Evolutionary conservation across 2,113 vertebrate genomes (phyloP).

Genomic region (Lipotes vexillifer): DNA sequence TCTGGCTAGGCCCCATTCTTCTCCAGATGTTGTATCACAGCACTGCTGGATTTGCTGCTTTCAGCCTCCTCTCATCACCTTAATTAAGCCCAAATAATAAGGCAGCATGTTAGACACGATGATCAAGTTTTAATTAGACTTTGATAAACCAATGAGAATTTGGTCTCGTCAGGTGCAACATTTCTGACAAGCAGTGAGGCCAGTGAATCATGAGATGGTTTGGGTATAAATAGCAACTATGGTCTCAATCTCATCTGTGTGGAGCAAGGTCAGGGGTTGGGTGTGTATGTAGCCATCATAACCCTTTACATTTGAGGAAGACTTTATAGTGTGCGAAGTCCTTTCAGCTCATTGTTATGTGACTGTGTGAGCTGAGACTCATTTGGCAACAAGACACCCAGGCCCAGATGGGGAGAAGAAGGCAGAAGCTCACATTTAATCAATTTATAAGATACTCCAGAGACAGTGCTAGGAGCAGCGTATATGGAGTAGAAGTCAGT

Average conservation of each 20-base stretch:
- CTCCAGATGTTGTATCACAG: slow-evolving; percentile 56
- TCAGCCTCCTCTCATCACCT: slow-evolving; percentile 54
- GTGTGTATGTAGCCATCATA: not conserved
- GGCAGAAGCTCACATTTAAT: not conserved
- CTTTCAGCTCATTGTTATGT: not conserved
- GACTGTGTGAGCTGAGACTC: not conserved
- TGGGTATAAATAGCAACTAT: slow-evolving; percentile 55
- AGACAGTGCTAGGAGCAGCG: not conserved
- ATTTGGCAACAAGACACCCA: not conserved
- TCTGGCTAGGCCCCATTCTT: slow-evolving; percentile 49
- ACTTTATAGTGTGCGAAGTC: not conserved
- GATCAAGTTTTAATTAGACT: slow-evolving; percentile 74
- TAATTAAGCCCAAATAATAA: slow-evolving; percentile 72
- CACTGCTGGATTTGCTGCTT: slow-evolving; percentile 38
- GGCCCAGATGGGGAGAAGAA: slow-evolving; percentile 41
- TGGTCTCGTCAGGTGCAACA: slow-evolving; percentile 59
- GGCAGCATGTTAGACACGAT: slow-evolving; percentile 61
- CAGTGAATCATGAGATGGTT: slow-evolving; percentile 50
- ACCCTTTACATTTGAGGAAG: not conserved
- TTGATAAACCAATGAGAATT: slow-evolving; percentile 67
- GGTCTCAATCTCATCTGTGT: not conserved
- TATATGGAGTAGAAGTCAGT: not conserved
- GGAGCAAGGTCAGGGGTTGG: not conserved
- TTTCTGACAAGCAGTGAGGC: slow-evolving; percentile 46
- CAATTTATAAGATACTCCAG: not conserved